A percentile compares a stretch with the other conserved stretches of the same genome.
Conservation (phyloP, 2,888 invertebrate genomes). For the Zele albiditarsus region DNA sequence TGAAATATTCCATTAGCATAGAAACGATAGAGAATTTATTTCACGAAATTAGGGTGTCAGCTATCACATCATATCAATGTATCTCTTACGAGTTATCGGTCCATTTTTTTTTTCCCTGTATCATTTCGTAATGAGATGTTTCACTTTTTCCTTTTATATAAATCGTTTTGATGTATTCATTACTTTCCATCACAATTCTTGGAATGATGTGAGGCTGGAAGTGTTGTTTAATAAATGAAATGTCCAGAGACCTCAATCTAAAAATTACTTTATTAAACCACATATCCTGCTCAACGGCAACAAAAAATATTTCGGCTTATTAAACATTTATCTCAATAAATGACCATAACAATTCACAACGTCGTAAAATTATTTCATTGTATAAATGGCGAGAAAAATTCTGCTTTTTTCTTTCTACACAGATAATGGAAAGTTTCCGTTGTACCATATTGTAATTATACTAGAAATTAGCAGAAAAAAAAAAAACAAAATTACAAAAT, state of each 20-base stretch:
- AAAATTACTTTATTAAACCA: slow-evolving; percentile 57
- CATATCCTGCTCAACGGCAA: slow-evolving; percentile 55
- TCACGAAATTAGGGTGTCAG: neutral
- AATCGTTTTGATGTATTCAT: neutral
- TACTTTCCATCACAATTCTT: neutral
- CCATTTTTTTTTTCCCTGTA: neutral
- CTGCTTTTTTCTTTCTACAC: neutral
- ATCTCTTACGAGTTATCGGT: neutral
- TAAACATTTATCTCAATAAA: slow-evolving; percentile 52
- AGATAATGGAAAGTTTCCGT: neutral
- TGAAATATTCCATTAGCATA: neutral
- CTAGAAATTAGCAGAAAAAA: neutral
- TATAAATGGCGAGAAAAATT: neutral
- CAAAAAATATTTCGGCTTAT: slow-evolving; percentile 51
- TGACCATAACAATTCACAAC: slow-evolving; percentile 27
- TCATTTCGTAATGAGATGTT: neutral
- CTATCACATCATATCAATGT: neutral
- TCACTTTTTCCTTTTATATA: neutral
- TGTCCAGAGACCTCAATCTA: slow-evolving; percentile 46
- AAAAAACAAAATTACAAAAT: neutral
- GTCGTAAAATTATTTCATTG: neutral
- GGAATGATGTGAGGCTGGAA: neutral
- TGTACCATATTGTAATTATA: neutral
- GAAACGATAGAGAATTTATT: neutral
- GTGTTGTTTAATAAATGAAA: neutral